A percentile compares a stretch with the other conserved stretches of the same genome.
phyloP scores from a whole-genome alignment of 2,113 vertebrate genomes.

The Baryphthengus martii region DNA sequence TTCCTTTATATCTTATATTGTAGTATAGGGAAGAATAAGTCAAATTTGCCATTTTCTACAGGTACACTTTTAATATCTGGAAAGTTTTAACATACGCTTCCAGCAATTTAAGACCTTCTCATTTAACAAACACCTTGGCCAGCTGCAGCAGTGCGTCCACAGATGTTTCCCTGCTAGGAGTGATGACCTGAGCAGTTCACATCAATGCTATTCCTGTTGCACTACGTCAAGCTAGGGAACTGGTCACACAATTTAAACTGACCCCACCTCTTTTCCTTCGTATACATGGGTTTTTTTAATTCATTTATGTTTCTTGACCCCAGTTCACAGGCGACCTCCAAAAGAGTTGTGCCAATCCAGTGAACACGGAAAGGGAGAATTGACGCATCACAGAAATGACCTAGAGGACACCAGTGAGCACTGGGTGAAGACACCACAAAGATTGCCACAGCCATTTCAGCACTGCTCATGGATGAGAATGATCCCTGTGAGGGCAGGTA shows the following conservation, averaged over 20 bases:
- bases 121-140: neutral
- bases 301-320: neutral
- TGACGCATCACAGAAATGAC: neutral
- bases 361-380: neutral
- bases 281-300: neutral
- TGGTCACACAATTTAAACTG: neutral
- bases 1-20: neutral
- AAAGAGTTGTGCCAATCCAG: neutral
- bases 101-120: neutral
- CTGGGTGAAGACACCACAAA: neutral
- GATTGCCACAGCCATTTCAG: neutral
- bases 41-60: neutral
- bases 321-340: neutral
- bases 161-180: neutral
- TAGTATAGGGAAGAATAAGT: neutral
- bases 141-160: neutral
- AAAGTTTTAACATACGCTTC: neutral
- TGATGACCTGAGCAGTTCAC: neutral
- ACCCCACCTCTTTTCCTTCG: neutral
- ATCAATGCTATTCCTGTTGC: neutral
- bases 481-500: neutral
- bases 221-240: neutral
- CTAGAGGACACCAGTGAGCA: neutral
- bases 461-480: neutral
- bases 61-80: neutral